phyloP scores from a whole-genome alignment of 37 sponge, comb jelly and placozoan genomes.

The Ianthella basta region DNA sequence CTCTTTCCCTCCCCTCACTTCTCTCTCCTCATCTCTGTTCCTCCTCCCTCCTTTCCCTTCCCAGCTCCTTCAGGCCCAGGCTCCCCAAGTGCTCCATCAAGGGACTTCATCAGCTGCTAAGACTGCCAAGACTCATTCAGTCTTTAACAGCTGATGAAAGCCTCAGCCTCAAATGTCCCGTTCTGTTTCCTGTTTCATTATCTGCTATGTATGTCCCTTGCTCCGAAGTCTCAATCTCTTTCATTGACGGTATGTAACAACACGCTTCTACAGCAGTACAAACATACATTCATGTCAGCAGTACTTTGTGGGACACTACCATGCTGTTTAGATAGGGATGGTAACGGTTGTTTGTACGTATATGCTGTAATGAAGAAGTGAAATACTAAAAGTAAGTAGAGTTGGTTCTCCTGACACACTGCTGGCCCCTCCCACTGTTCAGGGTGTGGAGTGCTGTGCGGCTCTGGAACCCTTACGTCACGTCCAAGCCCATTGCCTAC shows the following conservation, averaged over 20 bases:
- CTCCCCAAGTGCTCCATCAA: conserved; percentile 38
- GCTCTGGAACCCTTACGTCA: conserved; percentile 95
- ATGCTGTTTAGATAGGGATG: too few relatives aligned
- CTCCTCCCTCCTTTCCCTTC: not conserved
- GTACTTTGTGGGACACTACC: not conserved
- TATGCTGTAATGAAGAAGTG: conserved; percentile 44
- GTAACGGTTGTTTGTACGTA: conserved; percentile 80
- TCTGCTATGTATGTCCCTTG: too few relatives aligned
- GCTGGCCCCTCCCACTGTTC: not conserved
- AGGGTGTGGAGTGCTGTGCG: conserved; percentile 93
- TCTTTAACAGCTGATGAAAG: too few relatives aligned
- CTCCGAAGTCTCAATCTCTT: conserved; percentile 79
- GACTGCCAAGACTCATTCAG: too few relatives aligned
- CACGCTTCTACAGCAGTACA: conserved; percentile 74
- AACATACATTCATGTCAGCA: not conserved
- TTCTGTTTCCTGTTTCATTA: too few relatives aligned
- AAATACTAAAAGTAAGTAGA: conserved; percentile 76
- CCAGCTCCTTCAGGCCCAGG: conserved; percentile 54
- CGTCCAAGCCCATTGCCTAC: conserved; percentile 77
- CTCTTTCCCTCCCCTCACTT: too few relatives aligned
- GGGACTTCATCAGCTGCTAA: too few relatives aligned
- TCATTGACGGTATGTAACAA: conserved; percentile 68
- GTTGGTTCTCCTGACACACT: conserved; percentile 32
- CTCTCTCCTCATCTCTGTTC: too few relatives aligned
- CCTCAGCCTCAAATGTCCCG: too few relatives aligned